Conservation (phyloP, 2,797 vertebrate genomes). For the Microtus obscurus region DNA sequence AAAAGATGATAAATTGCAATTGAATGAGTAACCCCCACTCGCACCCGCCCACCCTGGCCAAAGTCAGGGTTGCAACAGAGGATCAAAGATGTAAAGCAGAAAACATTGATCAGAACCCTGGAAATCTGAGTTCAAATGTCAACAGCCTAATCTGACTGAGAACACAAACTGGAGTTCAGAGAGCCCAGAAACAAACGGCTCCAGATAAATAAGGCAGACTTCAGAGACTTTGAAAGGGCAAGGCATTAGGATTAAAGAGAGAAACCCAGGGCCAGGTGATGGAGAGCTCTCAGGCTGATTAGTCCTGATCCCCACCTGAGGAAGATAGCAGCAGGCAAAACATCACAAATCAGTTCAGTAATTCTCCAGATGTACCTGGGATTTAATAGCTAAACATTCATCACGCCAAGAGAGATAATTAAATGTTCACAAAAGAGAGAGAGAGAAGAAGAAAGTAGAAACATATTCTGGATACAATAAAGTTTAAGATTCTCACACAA, state of each 20-base stretch:
- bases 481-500: neutral
- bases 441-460: neutral
- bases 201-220: neutral
- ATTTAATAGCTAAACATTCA: conserved; percentile 10
- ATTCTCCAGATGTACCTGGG: neutral
- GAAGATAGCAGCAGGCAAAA: neutral
- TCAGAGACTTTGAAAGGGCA: neutral
- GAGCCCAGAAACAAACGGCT: neutral
- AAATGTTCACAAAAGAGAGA: conserved; percentile 16
- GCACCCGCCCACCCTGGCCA: neutral
- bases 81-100: neutral
- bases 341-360: neutral
- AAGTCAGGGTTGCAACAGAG: neutral
- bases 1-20: neutral
- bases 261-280: neutral
- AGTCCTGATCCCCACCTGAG: conserved; percentile 35
- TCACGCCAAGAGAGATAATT: neutral
- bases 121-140: neutral
- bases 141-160: neutral
- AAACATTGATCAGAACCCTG: neutral
- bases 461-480: neutral
- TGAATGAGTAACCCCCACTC: neutral
- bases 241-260: conserved; percentile 16
- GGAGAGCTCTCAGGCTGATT: neutral
- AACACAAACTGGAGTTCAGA: neutral